Base-by-base conservation (phyloP, 2,797 vertebrate genomes). In the Anniella stebbinsi region DNA sequence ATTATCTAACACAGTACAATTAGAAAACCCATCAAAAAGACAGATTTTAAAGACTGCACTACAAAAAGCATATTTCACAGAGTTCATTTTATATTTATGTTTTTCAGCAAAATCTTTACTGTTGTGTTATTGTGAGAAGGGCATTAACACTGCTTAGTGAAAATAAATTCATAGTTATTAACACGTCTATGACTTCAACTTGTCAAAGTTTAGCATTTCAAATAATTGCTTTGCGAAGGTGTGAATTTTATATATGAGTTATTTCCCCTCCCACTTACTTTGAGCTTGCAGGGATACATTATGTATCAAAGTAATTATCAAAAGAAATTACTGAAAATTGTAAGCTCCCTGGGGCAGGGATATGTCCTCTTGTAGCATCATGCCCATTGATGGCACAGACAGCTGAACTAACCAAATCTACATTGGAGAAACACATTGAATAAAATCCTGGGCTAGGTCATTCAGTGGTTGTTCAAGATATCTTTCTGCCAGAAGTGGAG, bases 121-220 rank as follows among this genome's bases (percentile, higher is more conserved):
- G 54, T 80, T 95, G 70, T 2, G 76, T 93, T 94, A 78, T 92
- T 95, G 91, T 87, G 80, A 93, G 87, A 91, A 91, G 60, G 85
- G 92, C 87, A 82, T 84, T 92, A 63, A 95, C 95, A 93, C 92
- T 92, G 12, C 93, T 4, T 13, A 60, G 33, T 88, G 54, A 90
- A 91, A 95, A 93, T 81, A 84, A 91, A 92, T 94, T 76, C 90
- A 30, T 90, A 45, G n/a, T 94, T 95, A 93, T 92, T 91, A 21
- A 41, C 80, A 88, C 57, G 41, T 92, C 57, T 95, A 93, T 92
- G 94, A 88, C 82, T 84, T 96, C 94, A 93, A 33, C 92, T 96
- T 94, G 63, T 93, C 73, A 89, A 76, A 80, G 86, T 82, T 92
- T 94, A 95, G 82, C 91, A 91, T 90, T 81, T 86, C 18, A 88